phyloP scores from a whole-genome alignment of 2,888 invertebrate genomes.

The Acanthosepion esculentum region DNA sequence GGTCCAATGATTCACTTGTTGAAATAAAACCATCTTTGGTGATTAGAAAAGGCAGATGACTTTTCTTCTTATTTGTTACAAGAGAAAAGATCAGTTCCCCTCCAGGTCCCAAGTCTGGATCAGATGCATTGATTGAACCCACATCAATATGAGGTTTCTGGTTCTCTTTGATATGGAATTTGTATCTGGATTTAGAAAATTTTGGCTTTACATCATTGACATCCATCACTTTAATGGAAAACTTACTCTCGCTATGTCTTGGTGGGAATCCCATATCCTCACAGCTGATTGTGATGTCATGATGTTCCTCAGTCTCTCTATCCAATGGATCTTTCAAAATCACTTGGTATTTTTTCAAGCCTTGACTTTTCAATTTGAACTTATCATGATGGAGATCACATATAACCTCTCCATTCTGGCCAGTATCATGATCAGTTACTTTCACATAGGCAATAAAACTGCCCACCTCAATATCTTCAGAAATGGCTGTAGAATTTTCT shows the following conservation, averaged over 20 bases:
- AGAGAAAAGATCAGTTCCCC: neutral
- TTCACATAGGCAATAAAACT: constrained; percentile 14
- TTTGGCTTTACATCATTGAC: constrained; percentile 11
- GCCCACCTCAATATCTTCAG: neutral
- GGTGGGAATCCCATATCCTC: constrained; percentile 33
- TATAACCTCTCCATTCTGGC: constrained; percentile 12
- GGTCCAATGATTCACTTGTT: constrained; percentile 33
- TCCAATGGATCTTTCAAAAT: constrained; percentile 1
- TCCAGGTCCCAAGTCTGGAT: constrained; percentile 9
- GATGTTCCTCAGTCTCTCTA: neutral
- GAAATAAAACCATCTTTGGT: neutral
- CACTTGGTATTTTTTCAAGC: neutral
- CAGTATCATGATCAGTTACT: constrained; percentile 33
- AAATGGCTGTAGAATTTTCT: neutral
- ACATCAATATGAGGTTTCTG: constrained; percentile 11
- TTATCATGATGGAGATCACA: constrained; percentile 33
- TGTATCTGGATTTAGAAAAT: neutral
- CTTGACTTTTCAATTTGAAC: constrained; percentile 22
- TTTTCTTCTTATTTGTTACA: neutral
- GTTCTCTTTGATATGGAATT: neutral
- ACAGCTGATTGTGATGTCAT: constrained; percentile 10
- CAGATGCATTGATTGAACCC: neutral
- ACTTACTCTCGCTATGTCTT: constrained; percentile 6
- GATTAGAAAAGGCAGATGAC: neutral
- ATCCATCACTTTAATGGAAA: constrained; percentile 33